A percentile compares a stretch with the other conserved stretches of the same genome.
phyloP scores from a whole-genome alignment of 2,888 invertebrate genomes.

The Apocheima hispidaria region DNA sequence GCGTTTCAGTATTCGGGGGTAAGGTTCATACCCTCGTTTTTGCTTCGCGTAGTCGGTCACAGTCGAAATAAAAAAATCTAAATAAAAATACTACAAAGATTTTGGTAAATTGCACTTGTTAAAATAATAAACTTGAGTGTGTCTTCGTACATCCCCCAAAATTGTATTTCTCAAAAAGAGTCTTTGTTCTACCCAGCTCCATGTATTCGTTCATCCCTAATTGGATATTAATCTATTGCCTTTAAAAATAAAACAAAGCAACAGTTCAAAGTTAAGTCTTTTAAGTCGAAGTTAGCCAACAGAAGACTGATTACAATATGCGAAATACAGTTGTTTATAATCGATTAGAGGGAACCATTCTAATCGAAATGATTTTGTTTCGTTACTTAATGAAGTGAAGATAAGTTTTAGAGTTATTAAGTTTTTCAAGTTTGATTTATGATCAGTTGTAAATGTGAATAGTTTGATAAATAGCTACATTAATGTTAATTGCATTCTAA shows the following conservation, averaged over 20 bases:
- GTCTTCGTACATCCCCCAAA: too few relatives aligned
- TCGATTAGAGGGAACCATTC: slow-evolving; percentile 44
- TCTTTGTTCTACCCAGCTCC: neutral
- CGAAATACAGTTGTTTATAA: slow-evolving; percentile 52
- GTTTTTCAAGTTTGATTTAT: slow-evolving; percentile 6
- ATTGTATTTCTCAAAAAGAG: too few relatives aligned
- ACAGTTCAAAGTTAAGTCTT: slow-evolving; percentile 12
- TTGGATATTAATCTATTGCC: slow-evolving; percentile 11
- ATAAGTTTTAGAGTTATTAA: slow-evolving; percentile 3
- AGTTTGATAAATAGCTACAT: neutral
- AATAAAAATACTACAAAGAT: too few relatives aligned
- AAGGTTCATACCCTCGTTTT: too few relatives aligned
- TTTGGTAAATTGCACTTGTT: too few relatives aligned
- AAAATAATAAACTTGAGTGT: too few relatives aligned
- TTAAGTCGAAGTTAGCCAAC: slow-evolving; percentile 3
- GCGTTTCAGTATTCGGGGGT: too few relatives aligned
- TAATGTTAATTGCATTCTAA: too few relatives aligned
- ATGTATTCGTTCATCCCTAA: neutral
- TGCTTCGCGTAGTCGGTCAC: too few relatives aligned
- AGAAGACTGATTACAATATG: neutral
- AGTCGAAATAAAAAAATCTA: too few relatives aligned
- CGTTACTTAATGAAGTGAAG: slow-evolving; percentile 6
- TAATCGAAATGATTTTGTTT: slow-evolving; percentile 7
- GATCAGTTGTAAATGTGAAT: neutral
- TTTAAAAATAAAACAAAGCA: slow-evolving; percentile 13